A percentile compares a stretch with the other conserved stretches of the same genome.
phyloP scores from a whole-genome alignment of 2,888 invertebrate genomes.

The Choristoneura rosaceana region DNA sequence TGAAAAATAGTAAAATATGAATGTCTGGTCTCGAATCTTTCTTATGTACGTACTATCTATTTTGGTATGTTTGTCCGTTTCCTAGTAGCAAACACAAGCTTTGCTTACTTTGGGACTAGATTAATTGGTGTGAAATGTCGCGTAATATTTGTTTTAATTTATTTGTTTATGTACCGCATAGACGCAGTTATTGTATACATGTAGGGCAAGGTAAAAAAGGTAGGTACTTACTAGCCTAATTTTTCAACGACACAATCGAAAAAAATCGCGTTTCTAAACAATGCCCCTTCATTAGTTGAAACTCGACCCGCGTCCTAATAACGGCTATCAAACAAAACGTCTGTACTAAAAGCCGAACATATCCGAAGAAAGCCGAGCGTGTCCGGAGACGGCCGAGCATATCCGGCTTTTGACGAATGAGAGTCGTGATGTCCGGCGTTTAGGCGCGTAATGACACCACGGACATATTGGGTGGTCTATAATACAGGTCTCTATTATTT shows the following conservation, averaged over 20 bases:
- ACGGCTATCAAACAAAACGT: conserved; percentile 39
- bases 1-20: no score
- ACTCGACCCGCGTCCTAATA: conserved; percentile 34
- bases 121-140: no score
- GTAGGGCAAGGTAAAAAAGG: no score
- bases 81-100: no score
- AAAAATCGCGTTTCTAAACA: not conserved
- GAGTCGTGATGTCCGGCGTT: conserved; percentile 39
- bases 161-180: no score
- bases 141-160: no score
- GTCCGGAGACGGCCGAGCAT: conserved; percentile 33
- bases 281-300: conserved; percentile 6
- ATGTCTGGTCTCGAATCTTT: no score
- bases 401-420: conserved; percentile 42
- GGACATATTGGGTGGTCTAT: conserved; percentile 27
- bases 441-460: conserved; percentile 22
- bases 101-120: no score
- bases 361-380: conserved; percentile 37
- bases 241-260: not conserved
- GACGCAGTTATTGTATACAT: no score
- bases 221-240: no score
- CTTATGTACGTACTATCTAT: no score
- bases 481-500: not conserved
- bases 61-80: no score
- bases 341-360: conserved; percentile 37